Base-by-base conservation (phyloP, 2,797 vertebrate genomes). In the Tragopan temminckii region DNA sequence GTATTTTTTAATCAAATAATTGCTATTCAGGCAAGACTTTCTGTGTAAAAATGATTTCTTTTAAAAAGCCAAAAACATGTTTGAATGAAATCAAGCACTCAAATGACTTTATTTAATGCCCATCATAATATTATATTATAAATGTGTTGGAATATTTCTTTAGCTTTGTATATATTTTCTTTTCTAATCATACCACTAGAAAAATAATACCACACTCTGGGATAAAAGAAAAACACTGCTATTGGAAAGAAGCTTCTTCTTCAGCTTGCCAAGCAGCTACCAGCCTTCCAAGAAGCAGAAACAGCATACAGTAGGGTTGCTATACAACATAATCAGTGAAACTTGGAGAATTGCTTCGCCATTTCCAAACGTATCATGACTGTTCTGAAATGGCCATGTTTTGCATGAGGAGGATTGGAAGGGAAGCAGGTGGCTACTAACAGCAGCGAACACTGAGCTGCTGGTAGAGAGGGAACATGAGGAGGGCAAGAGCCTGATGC, bases 1-100 rank as follows among this genome's bases (percentile, higher is more conserved):
- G 81, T 89, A 94, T 74, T 94, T 74, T 95, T 89, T 97, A 95
- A 97, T 97, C 79, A 95, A 94, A 95, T 96, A 97, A 97, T 94
- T 95, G 76, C 84, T 91, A 95, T 86, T 92, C 90, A 94, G 69
- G 58, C 46, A 0, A 94, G 72, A 83, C 18, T 88, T 94, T 92
- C 66, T 85, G 53, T 88, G 85, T 67, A 89, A 95, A 45, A 95
- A 95, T 95, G 93, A 95, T 85, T 94, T 89, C 94, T 80, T 79
- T 78, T 78, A 42, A 72, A 95, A 93, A 93, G 45, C 69, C 55
- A 24, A 4, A 29, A 80, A 91, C 89, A 90, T 42, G 95, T 35
- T 92, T 89, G 79, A 95, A 94, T 90, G 59, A 95, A 90, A 79
- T 78, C 81, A 89, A 94, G 59, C 72, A 88, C 33, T 91, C 72